Evolutionary conservation across 2,888 invertebrate genomes (phyloP), one percentile per base, ranked within the genome.

Genomic region (Liopterus haemorrhoidalis): DNA sequence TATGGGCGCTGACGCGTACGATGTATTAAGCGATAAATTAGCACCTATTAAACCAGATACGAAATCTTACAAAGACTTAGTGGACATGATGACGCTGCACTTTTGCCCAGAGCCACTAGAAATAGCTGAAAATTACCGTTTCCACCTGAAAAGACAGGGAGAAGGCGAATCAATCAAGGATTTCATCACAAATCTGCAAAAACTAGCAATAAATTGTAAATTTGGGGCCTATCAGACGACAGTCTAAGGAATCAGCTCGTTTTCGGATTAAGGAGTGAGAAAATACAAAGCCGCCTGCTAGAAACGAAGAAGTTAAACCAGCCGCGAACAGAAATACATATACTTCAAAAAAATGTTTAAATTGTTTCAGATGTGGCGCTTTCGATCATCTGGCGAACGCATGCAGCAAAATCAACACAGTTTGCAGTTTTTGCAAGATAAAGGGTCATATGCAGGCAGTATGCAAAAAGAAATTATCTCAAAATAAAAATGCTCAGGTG

Each of bases 181-280:
- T 8, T 56, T 42, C 35, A 14, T 50, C 1, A 33, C 49, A 3
- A 52, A 38, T 1, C 41, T 54, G 15, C 39, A 52, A 18, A 51
- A 47, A 44, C 24, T 55, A 8, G 20, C 46, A 5, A 30, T 46
- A 6, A 4, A 48, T 21, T 55, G 54, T 27, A 50, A 49, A 45
- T 56, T 54, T 35, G 49, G 50, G 8, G 19, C 24, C 11, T 56
- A 51, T 38, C 50, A 55, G 33, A 48, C 53, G 5, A 54, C 52
- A 5, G 54, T 3, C 28, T 55, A 27, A 24, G 54, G 4, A 55
- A 57, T 39, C 54, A 54, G 50, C 54, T 56, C 21, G 50, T 54
- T 27, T 56, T 56, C 41, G 54, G 56, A 1, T 32, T 56, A 31
- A 31, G 49, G 14, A 54, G 50, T 31, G 42, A 44, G n/a, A 39